phyloP scores from a whole-genome alignment of 2,888 invertebrate genomes.

The Dexiosoma caninum region DNA sequence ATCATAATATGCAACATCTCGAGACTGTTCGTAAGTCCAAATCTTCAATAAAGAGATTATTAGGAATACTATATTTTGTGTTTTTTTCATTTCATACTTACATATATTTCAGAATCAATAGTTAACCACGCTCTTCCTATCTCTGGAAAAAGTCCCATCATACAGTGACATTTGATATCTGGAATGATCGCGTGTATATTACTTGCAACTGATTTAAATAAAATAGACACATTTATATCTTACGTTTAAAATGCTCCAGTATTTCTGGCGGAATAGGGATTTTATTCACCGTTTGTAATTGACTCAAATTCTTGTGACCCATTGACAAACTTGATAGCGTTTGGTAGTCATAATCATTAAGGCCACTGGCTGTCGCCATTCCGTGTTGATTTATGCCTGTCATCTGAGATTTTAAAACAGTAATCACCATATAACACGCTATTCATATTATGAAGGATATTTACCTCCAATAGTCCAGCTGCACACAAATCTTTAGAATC shows the following conservation, averaged over 20 bases:
- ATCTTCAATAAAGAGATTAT: slow-evolving; percentile 67
- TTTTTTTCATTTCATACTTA: slow-evolving; percentile 73
- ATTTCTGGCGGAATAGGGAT: slow-evolving; percentile 95
- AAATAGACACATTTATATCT: slow-evolving; percentile 26
- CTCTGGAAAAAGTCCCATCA: slow-evolving; percentile 98
- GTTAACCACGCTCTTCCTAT: slow-evolving; percentile 98
- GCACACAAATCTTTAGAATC: slow-evolving; percentile 73
- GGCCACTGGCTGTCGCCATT: slow-evolving; percentile 91
- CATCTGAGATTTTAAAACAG: slow-evolving; percentile 76
- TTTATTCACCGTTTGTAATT: slow-evolving; percentile 88
- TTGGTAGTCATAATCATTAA: slow-evolving; percentile 94
- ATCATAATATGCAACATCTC: slow-evolving; percentile 97
- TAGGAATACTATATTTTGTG: background rate
- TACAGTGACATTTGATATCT: slow-evolving; percentile 97
- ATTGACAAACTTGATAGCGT: slow-evolving; percentile 84
- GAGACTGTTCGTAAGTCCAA: slow-evolving; percentile 97
- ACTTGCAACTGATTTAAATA: background rate
- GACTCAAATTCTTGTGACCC: slow-evolving; percentile 84
- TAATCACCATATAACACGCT: too few species aligned
- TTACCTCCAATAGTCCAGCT: slow-evolving; percentile 75
- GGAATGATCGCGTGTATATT: slow-evolving; percentile 55
- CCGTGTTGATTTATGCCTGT: slow-evolving; percentile 83
- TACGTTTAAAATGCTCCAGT: slow-evolving; percentile 96
- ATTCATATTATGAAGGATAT: background rate
- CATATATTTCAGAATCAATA: slow-evolving; percentile 97